These are phyloP conservation scores for Cheiracanthium punctorium DNA, from an alignment of 2,888 invertebrate species.

Conservation along the genomic window DNA sequence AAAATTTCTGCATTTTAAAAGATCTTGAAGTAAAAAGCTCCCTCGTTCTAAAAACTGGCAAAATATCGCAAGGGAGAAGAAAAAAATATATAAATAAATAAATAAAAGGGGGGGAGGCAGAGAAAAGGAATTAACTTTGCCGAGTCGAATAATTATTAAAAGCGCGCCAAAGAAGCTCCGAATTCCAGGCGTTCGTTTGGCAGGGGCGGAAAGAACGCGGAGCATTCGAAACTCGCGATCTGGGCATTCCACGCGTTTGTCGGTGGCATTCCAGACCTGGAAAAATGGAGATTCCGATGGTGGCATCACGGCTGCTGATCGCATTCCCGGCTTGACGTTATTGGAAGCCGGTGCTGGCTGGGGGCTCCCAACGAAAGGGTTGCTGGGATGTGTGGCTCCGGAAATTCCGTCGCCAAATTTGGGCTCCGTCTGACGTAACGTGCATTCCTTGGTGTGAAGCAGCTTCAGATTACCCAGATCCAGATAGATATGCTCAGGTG, in stretches of 20 bases:
- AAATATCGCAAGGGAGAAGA: constrained; percentile 9
- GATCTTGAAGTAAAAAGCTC: constrained; percentile 8
- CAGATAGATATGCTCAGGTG: too few relatives aligned
- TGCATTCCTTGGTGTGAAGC: too few relatives aligned
- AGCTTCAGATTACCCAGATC: too few relatives aligned
- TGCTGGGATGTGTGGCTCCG: constrained; percentile 19
- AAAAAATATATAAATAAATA: too few relatives aligned
- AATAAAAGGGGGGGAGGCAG: background rate
- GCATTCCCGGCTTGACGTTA: constrained; percentile 67
- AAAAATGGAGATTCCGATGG: constrained; percentile 68
- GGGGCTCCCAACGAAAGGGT: constrained; percentile 46
- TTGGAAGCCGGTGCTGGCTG: constrained; percentile 66
- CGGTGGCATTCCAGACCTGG: constrained; percentile 65
- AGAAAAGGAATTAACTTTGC: constrained; percentile 49
- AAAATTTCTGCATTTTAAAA: constrained; percentile 15
- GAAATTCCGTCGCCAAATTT: background rate
- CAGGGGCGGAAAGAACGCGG: constrained; percentile 53
- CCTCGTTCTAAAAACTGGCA: background rate
- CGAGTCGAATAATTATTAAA: constrained; percentile 68
- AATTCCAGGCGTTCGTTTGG: constrained; percentile 30
- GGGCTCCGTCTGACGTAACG: too few relatives aligned
- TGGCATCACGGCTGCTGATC: constrained; percentile 65
- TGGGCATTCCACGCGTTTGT: constrained; percentile 66
- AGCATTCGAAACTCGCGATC: constrained; percentile 66
- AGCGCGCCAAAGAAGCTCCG: constrained; percentile 27